Base-by-base conservation (phyloP, 2,113 vertebrate species). In the Illadopsis cleaveri region DNA sequence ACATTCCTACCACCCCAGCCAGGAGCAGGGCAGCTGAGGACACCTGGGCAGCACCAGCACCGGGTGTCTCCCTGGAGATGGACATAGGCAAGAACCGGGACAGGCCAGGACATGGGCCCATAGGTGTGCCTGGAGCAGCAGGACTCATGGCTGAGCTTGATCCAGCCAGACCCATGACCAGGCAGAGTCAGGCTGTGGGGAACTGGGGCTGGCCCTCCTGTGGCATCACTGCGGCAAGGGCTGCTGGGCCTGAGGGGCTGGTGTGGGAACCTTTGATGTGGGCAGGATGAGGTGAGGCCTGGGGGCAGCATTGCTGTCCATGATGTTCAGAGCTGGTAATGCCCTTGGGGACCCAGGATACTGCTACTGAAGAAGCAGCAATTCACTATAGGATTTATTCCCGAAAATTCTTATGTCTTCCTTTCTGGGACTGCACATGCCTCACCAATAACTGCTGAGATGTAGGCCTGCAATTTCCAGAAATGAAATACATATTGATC, bases 401-500 rank as follows among this genome's bases (percentile, higher is more conserved):
- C 35, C 79, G 17, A 92, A 83, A 69, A 56, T 73, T 69, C 40
- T 62, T 85, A 70, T 0, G 5, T 10, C 56, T 93, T 95, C 33
- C 70, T 45, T 83, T 75, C 38, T 81, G 86, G 53, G 33, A 78
- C 28, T 93, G 37, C 80, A 56, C 12, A 33, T 72, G 31, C 57
- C 15, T 94, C 44, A 27, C 65, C 69, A 91, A 85, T 81, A 87
- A 95, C 70, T 93, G 68, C 70, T 91, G 78, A 95, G 93, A 90
- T 86, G 22, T 58, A 91, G 89, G 78, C 53, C 88, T 89, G 51
- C 72, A 66, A 60, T 89, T 96, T 96, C 91, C 86, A 89, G 93
- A 97, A 90, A 95, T 53, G 78, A 93, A 93, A 93, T 89, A 76
- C 51, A 65, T 94, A 97, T 96, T 96, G 96, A 97, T 96, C 80